phyloP scores from a whole-genome alignment of 2,113 vertebrate species.

The Poecilia latipinna region DNA sequence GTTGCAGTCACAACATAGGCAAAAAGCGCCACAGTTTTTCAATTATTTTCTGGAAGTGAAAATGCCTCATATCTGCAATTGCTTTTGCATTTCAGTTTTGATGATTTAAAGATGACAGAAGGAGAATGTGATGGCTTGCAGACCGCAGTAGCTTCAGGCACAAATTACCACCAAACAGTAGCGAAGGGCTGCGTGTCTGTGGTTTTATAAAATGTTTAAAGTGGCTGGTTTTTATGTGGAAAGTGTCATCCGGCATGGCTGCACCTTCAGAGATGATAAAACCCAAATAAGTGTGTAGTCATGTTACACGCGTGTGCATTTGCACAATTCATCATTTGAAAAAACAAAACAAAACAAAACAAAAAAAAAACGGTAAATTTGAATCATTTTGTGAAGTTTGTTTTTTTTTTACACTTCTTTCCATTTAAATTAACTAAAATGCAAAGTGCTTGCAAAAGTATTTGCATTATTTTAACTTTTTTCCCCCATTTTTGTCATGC shows the following conservation, averaged over 20 bases:
- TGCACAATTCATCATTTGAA: slow-evolving; percentile 27
- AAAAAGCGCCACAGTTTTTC: slow-evolving; percentile 59
- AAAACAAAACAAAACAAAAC: background rate
- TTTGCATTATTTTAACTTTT: too few species aligned
- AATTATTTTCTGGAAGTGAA: slow-evolving; percentile 56
- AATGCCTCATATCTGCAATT: slow-evolving; percentile 52
- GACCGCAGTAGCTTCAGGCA: slow-evolving; percentile 16
- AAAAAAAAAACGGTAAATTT: slow-evolving; percentile 11
- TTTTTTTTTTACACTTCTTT: too few species aligned
- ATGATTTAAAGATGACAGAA: slow-evolving; percentile 55
- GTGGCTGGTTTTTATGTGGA: slow-evolving; percentile 43
- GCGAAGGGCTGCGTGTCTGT: slow-evolving; percentile 20
- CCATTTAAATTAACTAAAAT: too few species aligned
- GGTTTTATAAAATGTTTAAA: slow-evolving; percentile 51
- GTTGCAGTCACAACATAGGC: slow-evolving; percentile 49
- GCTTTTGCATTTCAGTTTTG: slow-evolving; percentile 53
- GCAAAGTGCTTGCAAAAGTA: too few species aligned
- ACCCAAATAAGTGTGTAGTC: slow-evolving; percentile 56
- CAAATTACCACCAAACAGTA: slow-evolving; percentile 32
- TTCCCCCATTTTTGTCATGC: too few species aligned
- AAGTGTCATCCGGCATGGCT: slow-evolving; percentile 57
- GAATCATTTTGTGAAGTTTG: too few species aligned
- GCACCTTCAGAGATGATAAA: slow-evolving; percentile 61
- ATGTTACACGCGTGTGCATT: slow-evolving; percentile 9
- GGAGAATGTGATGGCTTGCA: slow-evolving; percentile 47